These are phyloP conservation scores for Chaetops frenatus DNA, from an alignment of 2,113 vertebrate species.

Conservation along the genomic window DNA sequence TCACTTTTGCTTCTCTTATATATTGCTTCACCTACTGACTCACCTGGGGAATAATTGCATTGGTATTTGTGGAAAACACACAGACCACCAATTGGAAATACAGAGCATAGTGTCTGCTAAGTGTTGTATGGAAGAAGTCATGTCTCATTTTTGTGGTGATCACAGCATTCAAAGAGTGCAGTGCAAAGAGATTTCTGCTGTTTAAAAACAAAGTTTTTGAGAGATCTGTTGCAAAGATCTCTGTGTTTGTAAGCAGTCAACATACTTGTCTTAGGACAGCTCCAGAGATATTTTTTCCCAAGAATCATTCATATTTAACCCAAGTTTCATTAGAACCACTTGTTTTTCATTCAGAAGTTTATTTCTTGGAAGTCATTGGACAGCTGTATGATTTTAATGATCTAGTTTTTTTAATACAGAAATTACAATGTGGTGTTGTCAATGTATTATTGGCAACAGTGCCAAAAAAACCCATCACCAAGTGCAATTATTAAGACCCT, in stretches of 20 bases:
- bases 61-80: neutral
- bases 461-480: neutral
- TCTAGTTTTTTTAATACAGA: neutral
- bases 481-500: neutral
- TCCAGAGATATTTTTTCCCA: neutral
- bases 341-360: neutral
- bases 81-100: neutral
- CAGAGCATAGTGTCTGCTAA: neutral
- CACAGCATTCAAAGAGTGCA: neutral
- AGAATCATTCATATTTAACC: neutral
- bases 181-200: neutral
- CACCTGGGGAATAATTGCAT: rapidly evolving
- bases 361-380: neutral
- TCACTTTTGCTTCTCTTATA: neutral
- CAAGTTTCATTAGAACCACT: neutral
- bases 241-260: neutral
- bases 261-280: neutral
- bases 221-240: neutral
- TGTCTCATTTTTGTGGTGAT: neutral
- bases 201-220: too few relatives aligned
- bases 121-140: neutral
- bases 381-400: neutral
- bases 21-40: neutral
- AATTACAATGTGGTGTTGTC: neutral
- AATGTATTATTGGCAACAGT: neutral